Conservation (phyloP, 1,140 invertebrate genomes). For the Dreissena polymorpha region DNA sequence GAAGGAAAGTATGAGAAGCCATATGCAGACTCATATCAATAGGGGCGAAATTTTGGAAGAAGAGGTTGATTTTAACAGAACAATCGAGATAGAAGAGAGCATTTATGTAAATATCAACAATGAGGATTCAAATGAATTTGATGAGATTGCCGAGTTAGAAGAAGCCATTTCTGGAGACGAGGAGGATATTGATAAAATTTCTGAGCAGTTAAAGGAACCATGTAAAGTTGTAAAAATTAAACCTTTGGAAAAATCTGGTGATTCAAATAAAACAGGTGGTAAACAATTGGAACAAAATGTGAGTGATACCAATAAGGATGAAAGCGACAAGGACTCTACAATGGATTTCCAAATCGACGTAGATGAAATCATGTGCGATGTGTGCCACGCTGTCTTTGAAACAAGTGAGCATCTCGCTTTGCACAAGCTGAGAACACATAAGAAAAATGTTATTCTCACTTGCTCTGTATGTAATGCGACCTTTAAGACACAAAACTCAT, state of each 20-base stretch:
- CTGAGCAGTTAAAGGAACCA: not conserved
- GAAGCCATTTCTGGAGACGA: not conserved
- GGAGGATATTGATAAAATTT: not conserved
- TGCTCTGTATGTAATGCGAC: slow-evolving; percentile 13
- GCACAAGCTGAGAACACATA: slow-evolving; percentile 6
- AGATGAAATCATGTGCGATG: slow-evolving; percentile 6
- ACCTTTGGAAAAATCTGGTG: not conserved
- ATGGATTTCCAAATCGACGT: not conserved
- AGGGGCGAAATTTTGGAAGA: not conserved
- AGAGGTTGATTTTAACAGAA: not conserved
- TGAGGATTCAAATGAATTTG: not conserved
- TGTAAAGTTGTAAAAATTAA: not conserved
- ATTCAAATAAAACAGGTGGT: too few species aligned
- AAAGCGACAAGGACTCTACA: too few species aligned
- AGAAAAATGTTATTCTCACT: not conserved
- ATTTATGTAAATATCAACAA: not conserved
- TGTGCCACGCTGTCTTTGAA: slow-evolving; percentile 9
- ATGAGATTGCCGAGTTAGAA: not conserved
- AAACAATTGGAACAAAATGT: too few species aligned
- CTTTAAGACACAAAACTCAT: not conserved
- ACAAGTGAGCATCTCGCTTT: not conserved
- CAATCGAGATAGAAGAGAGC: not conserved
- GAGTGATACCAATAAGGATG: too few species aligned
- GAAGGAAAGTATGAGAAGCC: slow-evolving; percentile 20
- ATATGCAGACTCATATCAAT: slow-evolving; percentile 20